These are phyloP conservation scores for Chalcis sispes DNA, from an alignment of 2,888 invertebrate genomes.

Conservation along the genomic window DNA sequence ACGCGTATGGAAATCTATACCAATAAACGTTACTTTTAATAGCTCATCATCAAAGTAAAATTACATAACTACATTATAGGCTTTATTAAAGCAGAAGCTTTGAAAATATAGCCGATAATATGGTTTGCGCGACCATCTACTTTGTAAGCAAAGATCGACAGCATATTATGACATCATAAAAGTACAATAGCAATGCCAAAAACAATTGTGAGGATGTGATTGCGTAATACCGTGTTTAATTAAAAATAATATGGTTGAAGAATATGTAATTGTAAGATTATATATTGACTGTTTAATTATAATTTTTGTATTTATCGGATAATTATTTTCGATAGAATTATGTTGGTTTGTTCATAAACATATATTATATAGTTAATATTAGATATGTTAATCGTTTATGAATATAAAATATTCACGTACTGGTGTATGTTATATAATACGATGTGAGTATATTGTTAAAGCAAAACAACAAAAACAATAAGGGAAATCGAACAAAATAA, in stretches of 20 bases:
- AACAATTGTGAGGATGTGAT: conserved; percentile 3
- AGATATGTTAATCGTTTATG: no score
- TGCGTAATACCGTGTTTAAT: not conserved
- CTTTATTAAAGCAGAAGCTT: not conserved
- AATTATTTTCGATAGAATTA: conserved; percentile 11
- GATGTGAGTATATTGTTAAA: conserved; percentile 11
- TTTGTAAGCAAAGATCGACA: conserved; percentile 10
- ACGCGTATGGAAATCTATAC: no score
- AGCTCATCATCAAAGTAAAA: no score
- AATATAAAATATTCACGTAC: conserved; percentile 11
- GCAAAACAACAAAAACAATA: conserved; percentile 5
- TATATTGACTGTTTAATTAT: no score
- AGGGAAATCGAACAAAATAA: conserved; percentile 4
- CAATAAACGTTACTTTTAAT: no score
- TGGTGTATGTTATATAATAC: conserved; percentile 15
- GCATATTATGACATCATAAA: conserved; percentile 12
- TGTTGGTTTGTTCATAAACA: no score
- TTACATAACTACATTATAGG: not conserved
- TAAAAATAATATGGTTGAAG: not conserved
- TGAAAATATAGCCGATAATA: conserved; percentile 15
- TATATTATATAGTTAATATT: no score
- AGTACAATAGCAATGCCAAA: not conserved
- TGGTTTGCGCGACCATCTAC: conserved; percentile 9
- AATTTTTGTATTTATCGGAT: conserved; percentile 23
- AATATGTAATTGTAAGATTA: not conserved